These are phyloP conservation scores for Drosophila varians DNA, from an alignment of 1,140 invertebrate genomes.

Conservation along the genomic window DNA sequence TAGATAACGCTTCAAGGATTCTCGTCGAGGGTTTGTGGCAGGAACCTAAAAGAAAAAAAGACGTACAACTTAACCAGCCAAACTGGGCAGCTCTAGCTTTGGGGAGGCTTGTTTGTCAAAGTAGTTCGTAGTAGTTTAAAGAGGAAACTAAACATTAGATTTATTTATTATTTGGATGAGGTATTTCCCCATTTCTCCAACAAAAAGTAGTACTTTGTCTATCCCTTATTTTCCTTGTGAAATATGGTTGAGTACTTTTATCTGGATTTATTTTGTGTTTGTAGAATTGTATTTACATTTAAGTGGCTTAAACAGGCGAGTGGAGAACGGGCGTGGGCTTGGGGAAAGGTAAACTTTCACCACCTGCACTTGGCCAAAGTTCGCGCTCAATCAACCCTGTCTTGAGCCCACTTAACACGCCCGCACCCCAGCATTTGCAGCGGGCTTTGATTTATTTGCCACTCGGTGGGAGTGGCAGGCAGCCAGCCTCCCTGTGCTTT, in stretches of 20 bases:
- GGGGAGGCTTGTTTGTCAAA: too few species aligned
- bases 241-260: conserved; percentile 4
- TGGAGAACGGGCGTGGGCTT: conserved; percentile 10
- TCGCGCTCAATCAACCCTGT: conserved; percentile 77
- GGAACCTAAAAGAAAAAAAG: not conserved
- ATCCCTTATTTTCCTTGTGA: not conserved
- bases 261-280: conserved; percentile 23
- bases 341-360: conserved; percentile 21
- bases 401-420: conserved; percentile 76
- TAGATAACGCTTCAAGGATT: conserved; percentile 36
- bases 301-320: conserved; percentile 14
- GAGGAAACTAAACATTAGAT: too few species aligned
- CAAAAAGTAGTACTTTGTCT: not conserved
- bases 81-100: not conserved
- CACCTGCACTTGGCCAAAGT: conserved; percentile 46
- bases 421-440: conserved; percentile 62
- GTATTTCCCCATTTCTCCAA: not conserved
- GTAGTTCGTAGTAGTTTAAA: too few species aligned
- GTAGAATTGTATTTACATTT: conserved; percentile 49
- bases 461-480: conserved; percentile 22
- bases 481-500: conserved; percentile 52
- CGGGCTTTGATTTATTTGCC: conserved; percentile 41
- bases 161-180: too few species aligned
- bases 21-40: conserved; percentile 3
- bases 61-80: conserved; percentile 21